These are phyloP conservation scores for Drosophila merina DNA, from an alignment of 2,888 invertebrate genomes.

Conservation along the genomic window DNA sequence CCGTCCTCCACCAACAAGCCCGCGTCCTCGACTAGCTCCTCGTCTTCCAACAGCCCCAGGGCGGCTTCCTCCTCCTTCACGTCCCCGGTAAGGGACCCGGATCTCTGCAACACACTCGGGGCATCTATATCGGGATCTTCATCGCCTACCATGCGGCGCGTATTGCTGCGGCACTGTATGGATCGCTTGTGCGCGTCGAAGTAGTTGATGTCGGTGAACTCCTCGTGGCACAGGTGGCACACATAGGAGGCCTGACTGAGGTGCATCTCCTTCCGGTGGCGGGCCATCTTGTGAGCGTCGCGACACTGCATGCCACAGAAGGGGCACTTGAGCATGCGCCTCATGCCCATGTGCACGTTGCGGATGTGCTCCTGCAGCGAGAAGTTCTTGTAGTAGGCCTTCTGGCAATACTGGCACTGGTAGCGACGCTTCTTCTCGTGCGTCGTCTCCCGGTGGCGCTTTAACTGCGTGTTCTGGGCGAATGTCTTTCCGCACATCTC, in stretches of 20 bases:
- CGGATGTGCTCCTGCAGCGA: conserved; percentile 80
- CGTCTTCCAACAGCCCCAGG: conserved; percentile 57
- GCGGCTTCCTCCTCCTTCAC: conserved; percentile 15
- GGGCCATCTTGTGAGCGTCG: conserved; percentile 81
- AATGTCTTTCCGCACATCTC: conserved; percentile 81
- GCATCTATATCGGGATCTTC: conserved; percentile 5
- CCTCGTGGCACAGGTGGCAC: conserved; percentile 78
- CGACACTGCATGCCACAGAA: conserved; percentile 81
- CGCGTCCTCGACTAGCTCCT: conserved; percentile 59
- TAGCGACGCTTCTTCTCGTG: conserved; percentile 80
- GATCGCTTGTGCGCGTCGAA: conserved; percentile 81
- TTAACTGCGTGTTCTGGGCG: conserved; percentile 79
- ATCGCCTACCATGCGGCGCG: conserved; percentile 52
- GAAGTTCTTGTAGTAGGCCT: conserved; percentile 81
- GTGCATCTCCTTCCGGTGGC: conserved; percentile 80
- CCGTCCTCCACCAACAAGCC: conserved; percentile 53
- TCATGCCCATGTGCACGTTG: conserved; percentile 79
- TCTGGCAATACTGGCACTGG: conserved; percentile 74
- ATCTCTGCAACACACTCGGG: not conserved
- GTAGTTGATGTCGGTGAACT: conserved; percentile 80
- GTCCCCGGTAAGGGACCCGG: conserved; percentile 5
- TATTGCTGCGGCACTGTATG: conserved; percentile 81
- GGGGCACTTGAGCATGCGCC: conserved; percentile 79
- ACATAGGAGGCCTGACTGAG: conserved; percentile 75
- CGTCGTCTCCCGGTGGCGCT: conserved; percentile 80